Evolutionary conservation across 2,888 invertebrate species (phyloP).

Genomic region (Myopa tessellatipennis): DNA sequence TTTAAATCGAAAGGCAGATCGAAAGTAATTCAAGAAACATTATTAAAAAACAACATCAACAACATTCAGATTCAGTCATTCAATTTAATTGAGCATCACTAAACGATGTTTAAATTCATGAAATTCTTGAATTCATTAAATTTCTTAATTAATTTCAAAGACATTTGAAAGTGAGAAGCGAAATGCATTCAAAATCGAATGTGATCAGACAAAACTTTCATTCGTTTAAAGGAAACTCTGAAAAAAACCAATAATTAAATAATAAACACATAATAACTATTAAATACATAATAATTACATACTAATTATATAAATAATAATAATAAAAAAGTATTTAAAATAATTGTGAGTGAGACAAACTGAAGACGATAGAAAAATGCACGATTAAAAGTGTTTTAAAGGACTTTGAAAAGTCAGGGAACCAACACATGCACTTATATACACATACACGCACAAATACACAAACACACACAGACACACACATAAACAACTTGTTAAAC

Average conservation of each 20-base stretch:
- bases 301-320: no score
- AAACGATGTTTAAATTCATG: neutral
- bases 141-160: neutral
- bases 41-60: neutral
- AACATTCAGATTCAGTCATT: neutral
- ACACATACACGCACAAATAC: neutral
- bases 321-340: neutral
- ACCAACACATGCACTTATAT: neutral
- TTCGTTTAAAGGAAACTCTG: neutral
- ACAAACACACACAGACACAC: neutral
- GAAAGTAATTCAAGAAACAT: no score
- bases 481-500: constrained; percentile 5
- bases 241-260: neutral
- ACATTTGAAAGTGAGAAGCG: neutral
- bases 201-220: neutral
- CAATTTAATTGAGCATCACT: neutral
- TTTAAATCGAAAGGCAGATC: no score
- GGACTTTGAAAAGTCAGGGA: neutral
- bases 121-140: neutral
- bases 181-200: neutral
- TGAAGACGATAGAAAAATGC: neutral
- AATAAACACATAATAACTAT: no score
- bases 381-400: neutral
- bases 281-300: no score
- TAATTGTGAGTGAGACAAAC: neutral